These are phyloP conservation scores for Acropternis orthonyx DNA, from an alignment of 2,797 vertebrate species.

Conservation along the genomic window DNA sequence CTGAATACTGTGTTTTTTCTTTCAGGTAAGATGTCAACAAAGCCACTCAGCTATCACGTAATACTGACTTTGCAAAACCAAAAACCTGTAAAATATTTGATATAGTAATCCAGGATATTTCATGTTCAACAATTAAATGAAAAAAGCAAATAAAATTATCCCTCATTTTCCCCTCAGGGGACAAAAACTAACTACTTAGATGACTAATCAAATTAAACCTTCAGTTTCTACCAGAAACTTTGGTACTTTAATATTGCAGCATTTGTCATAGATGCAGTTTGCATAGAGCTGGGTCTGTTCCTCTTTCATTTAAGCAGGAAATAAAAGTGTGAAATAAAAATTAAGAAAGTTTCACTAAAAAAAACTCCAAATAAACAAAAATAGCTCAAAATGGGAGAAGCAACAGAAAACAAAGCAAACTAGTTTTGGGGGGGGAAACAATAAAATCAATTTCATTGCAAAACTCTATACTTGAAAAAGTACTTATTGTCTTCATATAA, in stretches of 20 bases:
- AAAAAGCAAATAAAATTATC: not conserved
- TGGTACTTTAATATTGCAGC: not conserved
- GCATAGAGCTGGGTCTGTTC: not conserved
- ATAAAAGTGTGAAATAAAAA: not conserved
- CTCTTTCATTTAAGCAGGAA: not conserved
- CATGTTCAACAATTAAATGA: not conserved
- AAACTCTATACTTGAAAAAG: not conserved
- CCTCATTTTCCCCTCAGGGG: too few species aligned
- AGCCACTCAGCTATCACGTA: not conserved
- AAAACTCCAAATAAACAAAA: accelerated
- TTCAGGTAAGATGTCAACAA: not conserved
- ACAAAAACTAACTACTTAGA: not conserved
- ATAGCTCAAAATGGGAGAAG: not conserved
- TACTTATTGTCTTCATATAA: not conserved
- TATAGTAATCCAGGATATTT: not conserved
- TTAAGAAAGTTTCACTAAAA: accelerated
- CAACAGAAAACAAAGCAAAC: not conserved
- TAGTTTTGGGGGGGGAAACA: accelerated
- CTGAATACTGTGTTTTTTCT: not conserved
- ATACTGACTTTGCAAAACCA: not conserved
- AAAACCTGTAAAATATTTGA: not conserved
- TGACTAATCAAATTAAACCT: not conserved
- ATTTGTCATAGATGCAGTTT: not conserved
- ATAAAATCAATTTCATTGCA: not conserved
- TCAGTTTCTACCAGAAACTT: not conserved